Percentiles rank a stretch among this genome's conserved stretches.
Evolutionary conservation across 2,113 vertebrate species (phyloP).

Genomic region (Candoia aspera): DNA sequence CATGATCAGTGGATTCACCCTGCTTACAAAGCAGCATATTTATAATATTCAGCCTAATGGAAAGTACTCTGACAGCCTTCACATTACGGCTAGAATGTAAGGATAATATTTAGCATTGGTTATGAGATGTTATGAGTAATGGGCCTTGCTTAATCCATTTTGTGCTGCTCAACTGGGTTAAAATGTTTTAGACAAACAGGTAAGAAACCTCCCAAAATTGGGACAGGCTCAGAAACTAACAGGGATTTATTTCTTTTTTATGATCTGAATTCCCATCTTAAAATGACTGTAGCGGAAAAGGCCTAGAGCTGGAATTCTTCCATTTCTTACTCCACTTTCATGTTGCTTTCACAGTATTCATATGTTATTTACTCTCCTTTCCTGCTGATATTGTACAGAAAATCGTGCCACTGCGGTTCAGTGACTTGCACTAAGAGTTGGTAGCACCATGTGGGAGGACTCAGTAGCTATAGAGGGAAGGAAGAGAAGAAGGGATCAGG

Average conservation of each 20-base stretch:
- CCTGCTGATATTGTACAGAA: not conserved
- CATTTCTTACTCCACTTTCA: not conserved
- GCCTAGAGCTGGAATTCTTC: not conserved
- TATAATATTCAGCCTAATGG: constrained; percentile 14
- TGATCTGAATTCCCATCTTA: not conserved
- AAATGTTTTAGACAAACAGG: constrained; percentile 26
- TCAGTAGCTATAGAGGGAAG: not conserved
- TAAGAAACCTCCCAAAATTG: constrained; percentile 18
- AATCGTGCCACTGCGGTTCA: not conserved
- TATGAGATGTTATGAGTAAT: constrained; percentile 29
- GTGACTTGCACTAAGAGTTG: not conserved
- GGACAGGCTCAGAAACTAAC: not conserved
- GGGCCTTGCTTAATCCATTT: constrained; percentile 28
- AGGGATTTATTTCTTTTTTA: not conserved
- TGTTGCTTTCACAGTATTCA: not conserved
- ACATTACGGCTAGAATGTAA: constrained; percentile 14
- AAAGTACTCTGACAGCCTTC: constrained; percentile 11
- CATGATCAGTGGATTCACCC: not conserved
- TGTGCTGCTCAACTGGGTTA: constrained; percentile 26
- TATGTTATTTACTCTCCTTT: not conserved
- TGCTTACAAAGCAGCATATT: constrained; percentile 19
- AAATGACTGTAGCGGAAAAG: not conserved
- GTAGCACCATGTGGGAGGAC: not conserved
- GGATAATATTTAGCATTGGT: constrained; percentile 13
- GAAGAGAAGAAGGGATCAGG: not conserved